Conservation (phyloP, 2,888 invertebrate genomes). For the Erebia epiphron region DNA sequence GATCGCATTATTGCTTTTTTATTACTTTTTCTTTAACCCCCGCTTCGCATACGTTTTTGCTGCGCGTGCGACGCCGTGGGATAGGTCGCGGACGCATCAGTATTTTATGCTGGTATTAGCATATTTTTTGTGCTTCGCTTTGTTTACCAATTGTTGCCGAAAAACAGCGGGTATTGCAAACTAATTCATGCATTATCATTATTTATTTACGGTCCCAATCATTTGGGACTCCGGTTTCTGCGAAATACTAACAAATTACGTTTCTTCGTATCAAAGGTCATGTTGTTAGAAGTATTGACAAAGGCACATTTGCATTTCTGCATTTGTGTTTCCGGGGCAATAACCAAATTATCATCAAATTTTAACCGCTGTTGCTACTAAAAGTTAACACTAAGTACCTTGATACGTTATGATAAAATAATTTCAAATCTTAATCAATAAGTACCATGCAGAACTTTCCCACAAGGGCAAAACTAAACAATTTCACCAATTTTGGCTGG, state of each 20-base stretch:
- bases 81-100: constrained; percentile 68
- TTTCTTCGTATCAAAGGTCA: constrained; percentile 64
- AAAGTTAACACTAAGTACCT: background rate
- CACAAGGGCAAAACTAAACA: constrained; percentile 31
- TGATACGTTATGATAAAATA: background rate
- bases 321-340: constrained; percentile 64
- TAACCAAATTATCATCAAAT: constrained; percentile 70
- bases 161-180: constrained; percentile 50
- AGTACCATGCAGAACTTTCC: constrained; percentile 15
- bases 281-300: constrained; percentile 65
- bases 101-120: constrained; percentile 81
- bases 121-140: constrained; percentile 67
- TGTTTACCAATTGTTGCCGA: constrained; percentile 64
- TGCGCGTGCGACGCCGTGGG: constrained; percentile 71
- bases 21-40: constrained; percentile 75
- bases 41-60: constrained; percentile 73
- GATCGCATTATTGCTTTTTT: constrained; percentile 82
- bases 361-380: constrained; percentile 57
- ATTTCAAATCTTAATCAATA: background rate
- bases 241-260: constrained; percentile 64
- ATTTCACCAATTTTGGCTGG: constrained; percentile 15
- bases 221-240: constrained; percentile 47
- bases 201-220: constrained; percentile 48
- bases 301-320: constrained; percentile 73
- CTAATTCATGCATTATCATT: constrained; percentile 14